A percentile compares a stretch with the other conserved stretches of the same genome.
phyloP scores from a whole-genome alignment of 2,113 vertebrate genomes.

The Rhegmatorhina hoffmannsi region DNA sequence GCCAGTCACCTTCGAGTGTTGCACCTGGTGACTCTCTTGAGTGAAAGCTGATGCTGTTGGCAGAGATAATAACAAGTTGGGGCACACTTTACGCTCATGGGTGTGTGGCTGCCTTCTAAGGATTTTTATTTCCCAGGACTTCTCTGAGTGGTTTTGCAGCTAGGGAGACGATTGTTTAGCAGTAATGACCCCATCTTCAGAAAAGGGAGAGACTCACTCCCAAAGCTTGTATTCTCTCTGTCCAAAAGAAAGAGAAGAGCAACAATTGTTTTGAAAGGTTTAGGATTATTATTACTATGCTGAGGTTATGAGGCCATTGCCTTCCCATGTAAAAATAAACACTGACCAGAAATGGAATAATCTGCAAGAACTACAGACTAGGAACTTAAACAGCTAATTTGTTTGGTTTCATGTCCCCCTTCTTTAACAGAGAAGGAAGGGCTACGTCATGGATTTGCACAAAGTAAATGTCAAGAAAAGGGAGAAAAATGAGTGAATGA shows the following conservation, averaged over 20 bases:
- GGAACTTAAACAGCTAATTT: background rate
- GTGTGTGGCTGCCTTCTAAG: background rate
- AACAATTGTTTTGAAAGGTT: background rate
- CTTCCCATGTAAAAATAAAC: background rate
- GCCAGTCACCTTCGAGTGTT: background rate
- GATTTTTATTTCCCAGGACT: background rate
- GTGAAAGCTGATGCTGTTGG: background rate
- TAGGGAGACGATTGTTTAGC: background rate
- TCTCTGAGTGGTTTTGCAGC: background rate
- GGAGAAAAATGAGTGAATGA: constrained; percentile 37
- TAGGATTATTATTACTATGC: background rate
- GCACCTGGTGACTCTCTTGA: too few species aligned
- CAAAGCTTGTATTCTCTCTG: background rate
- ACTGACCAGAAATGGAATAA: background rate
- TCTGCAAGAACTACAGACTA: background rate
- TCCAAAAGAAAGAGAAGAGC: background rate
- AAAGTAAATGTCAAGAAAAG: constrained; percentile 36
- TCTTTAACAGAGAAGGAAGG: background rate
- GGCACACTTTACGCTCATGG: background rate
- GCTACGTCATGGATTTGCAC: background rate
- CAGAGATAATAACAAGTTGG: background rate
- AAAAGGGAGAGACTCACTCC: background rate
- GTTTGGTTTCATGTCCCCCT: background rate
- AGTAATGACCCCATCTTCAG: background rate
- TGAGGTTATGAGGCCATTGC: background rate